These are phyloP conservation scores for Dipodomys stephensi DNA, from an alignment of 2,113 vertebrate genomes.

Conservation along the genomic window DNA sequence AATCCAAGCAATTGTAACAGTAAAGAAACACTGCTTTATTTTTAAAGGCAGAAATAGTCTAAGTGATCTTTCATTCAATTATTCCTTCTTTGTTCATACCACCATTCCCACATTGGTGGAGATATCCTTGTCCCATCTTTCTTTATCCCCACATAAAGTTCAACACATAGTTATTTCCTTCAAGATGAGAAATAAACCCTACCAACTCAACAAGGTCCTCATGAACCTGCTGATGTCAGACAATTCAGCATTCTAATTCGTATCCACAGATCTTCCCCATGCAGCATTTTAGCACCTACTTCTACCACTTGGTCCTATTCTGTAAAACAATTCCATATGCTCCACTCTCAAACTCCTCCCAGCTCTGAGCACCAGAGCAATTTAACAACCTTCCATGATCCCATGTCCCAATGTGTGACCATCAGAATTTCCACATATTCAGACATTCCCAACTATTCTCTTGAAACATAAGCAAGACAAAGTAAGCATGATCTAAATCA, in stretches of 20 bases:
- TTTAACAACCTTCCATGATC: not conserved
- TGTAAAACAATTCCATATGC: not conserved
- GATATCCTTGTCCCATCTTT: not conserved
- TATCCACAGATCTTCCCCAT: not conserved
- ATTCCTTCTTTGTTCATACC: not conserved
- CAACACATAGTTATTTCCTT: not conserved
- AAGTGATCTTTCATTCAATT: not conserved
- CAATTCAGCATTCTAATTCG: not conserved
- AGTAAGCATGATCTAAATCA: conserved; percentile 2
- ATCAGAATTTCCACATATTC: not conserved
- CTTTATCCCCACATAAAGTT: fast-evolving
- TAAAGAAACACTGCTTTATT: not conserved
- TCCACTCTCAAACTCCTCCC: not conserved
- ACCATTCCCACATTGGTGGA: not conserved
- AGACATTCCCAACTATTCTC: not conserved
- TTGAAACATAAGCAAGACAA: not conserved
- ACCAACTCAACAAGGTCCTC: not conserved
- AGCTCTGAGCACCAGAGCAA: not conserved
- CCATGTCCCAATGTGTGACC: not conserved
- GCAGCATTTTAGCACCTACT: not conserved
- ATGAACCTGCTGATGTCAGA: not conserved
- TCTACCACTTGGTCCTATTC: not conserved
- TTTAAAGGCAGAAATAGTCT: not conserved
- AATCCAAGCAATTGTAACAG: not conserved
- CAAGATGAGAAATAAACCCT: not conserved